These are phyloP conservation scores for Calonectris borealis DNA, from an alignment of 2,113 vertebrate genomes.

Conservation along the genomic window DNA sequence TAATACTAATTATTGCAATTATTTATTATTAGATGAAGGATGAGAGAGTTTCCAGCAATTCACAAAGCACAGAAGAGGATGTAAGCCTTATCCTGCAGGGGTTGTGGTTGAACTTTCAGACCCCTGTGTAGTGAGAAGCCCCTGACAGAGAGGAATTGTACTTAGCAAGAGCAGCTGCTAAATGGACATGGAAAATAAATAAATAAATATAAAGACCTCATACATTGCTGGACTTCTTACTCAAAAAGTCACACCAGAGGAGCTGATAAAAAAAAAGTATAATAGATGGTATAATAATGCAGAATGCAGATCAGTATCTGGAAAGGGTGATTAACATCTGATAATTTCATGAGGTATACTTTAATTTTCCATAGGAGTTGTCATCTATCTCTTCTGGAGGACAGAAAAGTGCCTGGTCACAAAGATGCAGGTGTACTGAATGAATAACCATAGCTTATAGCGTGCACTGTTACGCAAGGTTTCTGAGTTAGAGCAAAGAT, in stretches of 20 bases:
- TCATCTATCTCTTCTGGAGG: neutral
- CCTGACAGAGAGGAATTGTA: neutral
- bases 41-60: slow-evolving; percentile 12
- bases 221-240: neutral
- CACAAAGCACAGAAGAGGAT: neutral
- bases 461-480: neutral
- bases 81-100: neutral
- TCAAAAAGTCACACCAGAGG: neutral
- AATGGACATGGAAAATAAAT: neutral
- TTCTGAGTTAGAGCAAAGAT: neutral
- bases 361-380: neutral
- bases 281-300: neutral
- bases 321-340: neutral
- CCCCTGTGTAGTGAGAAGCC: neutral
- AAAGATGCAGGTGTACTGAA: neutral
- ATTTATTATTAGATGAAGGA: slow-evolving; percentile 47
- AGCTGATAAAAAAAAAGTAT: neutral
- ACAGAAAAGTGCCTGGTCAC: neutral
- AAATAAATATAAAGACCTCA: neutral
- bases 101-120: neutral
- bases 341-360: neutral
- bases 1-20: slow-evolving; percentile 57
- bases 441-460: neutral
- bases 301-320: neutral
- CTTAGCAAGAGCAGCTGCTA: neutral